These are phyloP conservation scores for Coleophora flavipennella DNA, from an alignment of 2,888 invertebrate genomes.

Conservation along the genomic window DNA sequence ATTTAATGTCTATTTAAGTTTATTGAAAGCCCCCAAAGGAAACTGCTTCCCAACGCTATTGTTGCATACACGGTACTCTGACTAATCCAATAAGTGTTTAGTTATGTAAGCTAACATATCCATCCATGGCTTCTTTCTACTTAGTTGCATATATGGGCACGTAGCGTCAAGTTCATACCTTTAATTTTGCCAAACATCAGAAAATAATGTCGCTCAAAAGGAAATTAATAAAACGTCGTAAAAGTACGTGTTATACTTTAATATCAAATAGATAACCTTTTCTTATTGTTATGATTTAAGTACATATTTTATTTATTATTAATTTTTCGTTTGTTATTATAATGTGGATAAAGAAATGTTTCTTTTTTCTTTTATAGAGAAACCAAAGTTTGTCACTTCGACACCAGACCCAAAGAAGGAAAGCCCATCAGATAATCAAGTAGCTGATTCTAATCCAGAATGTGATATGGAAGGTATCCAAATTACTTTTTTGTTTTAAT, in stretches of 20 bases:
- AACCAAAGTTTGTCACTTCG: conserved; percentile 38
- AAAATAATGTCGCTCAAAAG: conserved; percentile 18
- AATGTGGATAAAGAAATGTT: no score
- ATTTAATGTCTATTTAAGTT: no score
- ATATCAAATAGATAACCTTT: not conserved
- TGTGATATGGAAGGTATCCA: conserved; percentile 50
- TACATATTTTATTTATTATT: not conserved
- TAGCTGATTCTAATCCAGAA: conserved; percentile 44
- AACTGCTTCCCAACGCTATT: conserved; percentile 3
- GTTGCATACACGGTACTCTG: not conserved
- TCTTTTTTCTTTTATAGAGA: conserved; percentile 31
- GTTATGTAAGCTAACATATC: conserved; percentile 14
- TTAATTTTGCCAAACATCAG: not conserved
- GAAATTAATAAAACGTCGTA: conserved; percentile 16
- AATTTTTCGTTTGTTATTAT: no score
- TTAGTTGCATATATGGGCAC: conserved; percentile 10
- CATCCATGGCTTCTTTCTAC: conserved; percentile 19
- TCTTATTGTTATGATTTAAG: conserved; percentile 15
- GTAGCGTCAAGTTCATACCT: no score
- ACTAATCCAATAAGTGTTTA: conserved; percentile 18
- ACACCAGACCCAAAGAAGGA: conserved; percentile 44
- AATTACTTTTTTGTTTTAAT: not conserved
- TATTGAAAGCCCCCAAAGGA: not conserved
- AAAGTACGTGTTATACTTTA: conserved; percentile 1
- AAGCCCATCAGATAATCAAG: conserved; percentile 34